These are phyloP conservation scores for Cotesia typhae DNA, from an alignment of 1,140 invertebrate species.

Conservation along the genomic window DNA sequence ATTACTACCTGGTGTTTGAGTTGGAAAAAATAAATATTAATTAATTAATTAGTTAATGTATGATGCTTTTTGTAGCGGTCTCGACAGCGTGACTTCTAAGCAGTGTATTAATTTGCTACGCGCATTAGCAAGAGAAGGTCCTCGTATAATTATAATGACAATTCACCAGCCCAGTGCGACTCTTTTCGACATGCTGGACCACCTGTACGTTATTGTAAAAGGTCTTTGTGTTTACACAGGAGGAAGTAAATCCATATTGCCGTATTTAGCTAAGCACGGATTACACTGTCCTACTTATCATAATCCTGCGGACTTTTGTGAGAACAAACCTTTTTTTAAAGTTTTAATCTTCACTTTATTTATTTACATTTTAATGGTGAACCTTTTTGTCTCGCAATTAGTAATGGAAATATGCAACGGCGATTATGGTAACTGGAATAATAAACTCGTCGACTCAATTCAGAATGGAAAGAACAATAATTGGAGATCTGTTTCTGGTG, in stretches of 20 bases:
- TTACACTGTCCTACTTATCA: slow-evolving; percentile 83
- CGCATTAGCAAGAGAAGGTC: slow-evolving; percentile 78
- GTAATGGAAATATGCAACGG: slow-evolving; percentile 87
- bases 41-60: slow-evolving; percentile 21
- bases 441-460: slow-evolving; percentile 69
- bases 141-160: slow-evolving; percentile 81
- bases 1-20: not conserved
- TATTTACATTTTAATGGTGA: slow-evolving; percentile 5
- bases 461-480: slow-evolving; percentile 74
- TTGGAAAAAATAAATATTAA: not conserved
- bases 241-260: slow-evolving; percentile 74
- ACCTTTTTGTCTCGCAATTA: slow-evolving; percentile 50
- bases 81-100: slow-evolving; percentile 86
- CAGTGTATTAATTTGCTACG: slow-evolving; percentile 82
- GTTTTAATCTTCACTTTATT: not conserved
- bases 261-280: slow-evolving; percentile 77
- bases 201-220: slow-evolving; percentile 82
- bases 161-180: slow-evolving; percentile 92
- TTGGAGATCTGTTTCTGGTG: slow-evolving; percentile 61
- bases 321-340: slow-evolving; percentile 55
- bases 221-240: slow-evolving; percentile 88
- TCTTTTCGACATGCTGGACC: slow-evolving; percentile 90
- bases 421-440: slow-evolving; percentile 76
- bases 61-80: slow-evolving; percentile 70
- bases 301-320: slow-evolving; percentile 88